phyloP scores from a whole-genome alignment of 1,140 invertebrate species.

The Sesamia nonagrioides region DNA sequence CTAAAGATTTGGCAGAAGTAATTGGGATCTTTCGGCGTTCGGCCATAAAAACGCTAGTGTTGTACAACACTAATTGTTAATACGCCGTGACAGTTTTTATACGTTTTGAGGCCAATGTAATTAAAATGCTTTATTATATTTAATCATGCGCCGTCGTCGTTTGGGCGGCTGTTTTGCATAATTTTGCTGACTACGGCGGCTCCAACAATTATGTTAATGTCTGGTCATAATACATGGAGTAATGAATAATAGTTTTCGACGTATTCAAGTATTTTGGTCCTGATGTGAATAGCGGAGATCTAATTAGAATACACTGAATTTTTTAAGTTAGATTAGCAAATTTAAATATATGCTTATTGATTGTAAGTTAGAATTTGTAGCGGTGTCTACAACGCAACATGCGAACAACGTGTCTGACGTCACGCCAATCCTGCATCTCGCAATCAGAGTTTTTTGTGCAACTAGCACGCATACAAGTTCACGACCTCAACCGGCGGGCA shows the following conservation, averaged over 20 bases:
- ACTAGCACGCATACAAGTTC: no score
- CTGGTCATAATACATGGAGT: neutral
- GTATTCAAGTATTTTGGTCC: neutral
- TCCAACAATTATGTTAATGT: neutral
- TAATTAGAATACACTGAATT: no score
- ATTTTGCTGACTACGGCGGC: neutral
- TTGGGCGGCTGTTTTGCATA: slow-evolving; percentile 13
- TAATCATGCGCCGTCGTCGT: slow-evolving; percentile 6
- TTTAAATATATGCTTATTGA: no score
- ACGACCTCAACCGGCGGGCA: no score
- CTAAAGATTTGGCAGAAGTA: neutral
- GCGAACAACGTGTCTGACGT: no score
- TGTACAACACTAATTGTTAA: slow-evolving; percentile 10
- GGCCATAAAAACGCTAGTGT: neutral
- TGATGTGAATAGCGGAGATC: no score
- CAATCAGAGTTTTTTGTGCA: no score
- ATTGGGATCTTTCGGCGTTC: slow-evolving; percentile 1
- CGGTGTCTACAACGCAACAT: no score
- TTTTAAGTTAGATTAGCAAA: no score
- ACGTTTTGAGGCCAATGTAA: slow-evolving; percentile 2
- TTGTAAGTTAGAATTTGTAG: no score
- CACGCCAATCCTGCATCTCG: no score
- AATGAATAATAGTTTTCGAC: slow-evolving; percentile 2
- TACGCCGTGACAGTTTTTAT: slow-evolving; percentile 8
- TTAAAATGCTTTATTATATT: slow-evolving; percentile 39